phyloP scores from a whole-genome alignment of 2,888 invertebrate species.

The Polydesmus complanatus region DNA sequence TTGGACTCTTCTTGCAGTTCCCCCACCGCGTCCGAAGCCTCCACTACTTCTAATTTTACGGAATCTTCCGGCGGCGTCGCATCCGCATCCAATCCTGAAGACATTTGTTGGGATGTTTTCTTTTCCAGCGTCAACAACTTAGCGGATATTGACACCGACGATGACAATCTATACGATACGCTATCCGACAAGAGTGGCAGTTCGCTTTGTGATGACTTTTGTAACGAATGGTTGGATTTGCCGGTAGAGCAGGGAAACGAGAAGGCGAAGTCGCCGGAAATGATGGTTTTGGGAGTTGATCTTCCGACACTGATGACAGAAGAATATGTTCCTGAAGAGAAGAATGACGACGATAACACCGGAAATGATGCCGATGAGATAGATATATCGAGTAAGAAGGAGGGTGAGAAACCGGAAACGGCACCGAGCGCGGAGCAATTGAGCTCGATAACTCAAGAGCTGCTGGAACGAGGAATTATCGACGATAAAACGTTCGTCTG shows the following conservation, averaged over 20 bases:
- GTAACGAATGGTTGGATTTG: constrained; percentile 6
- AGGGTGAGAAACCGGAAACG: background rate
- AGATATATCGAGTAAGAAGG: background rate
- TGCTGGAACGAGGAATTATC: background rate
- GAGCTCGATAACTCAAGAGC: background rate
- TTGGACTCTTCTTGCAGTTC: background rate
- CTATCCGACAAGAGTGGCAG: background rate
- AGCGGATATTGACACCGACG: background rate
- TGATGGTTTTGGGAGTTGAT: constrained; percentile 11
- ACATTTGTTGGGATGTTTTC: background rate
- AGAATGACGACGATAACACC: no score
- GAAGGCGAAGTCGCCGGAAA: no score
- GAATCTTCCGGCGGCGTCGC: no score
- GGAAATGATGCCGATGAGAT: no score
- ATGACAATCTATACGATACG: background rate
- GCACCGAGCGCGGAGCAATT: background rate
- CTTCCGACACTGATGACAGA: constrained; percentile 10
- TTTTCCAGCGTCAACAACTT: background rate
- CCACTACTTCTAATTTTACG: background rate
- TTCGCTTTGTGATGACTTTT: constrained; percentile 3
- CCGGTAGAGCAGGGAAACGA: background rate
- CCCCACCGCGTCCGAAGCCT: background rate
- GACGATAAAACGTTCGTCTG: constrained; percentile 48
- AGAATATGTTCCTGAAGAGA: no score
- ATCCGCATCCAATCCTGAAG: background rate